Evolutionary conservation across 1,140 invertebrate species (phyloP).

Genomic region (Carposina sasakii): DNA sequence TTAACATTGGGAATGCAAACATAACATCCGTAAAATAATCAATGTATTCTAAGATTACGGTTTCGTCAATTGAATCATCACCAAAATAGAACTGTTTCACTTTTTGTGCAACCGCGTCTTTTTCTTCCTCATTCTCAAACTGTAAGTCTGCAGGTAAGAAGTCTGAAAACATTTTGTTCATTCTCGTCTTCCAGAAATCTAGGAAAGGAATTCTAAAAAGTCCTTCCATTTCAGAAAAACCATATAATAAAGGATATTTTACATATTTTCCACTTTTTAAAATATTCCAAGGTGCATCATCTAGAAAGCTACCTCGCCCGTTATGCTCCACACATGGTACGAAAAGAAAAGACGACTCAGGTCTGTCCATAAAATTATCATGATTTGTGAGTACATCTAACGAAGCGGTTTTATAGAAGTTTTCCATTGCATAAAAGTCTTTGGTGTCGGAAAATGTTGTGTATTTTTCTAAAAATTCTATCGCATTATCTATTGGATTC

Average conservation of each 20-base stretch:
- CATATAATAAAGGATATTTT: constrained; percentile 30
- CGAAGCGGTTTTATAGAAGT: constrained; percentile 29
- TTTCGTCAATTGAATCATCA: constrained; percentile 14
- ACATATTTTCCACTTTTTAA: constrained; percentile 27
- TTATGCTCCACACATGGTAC: constrained; percentile 34
- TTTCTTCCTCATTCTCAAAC: constrained; percentile 18
- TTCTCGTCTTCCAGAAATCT: constrained; percentile 23
- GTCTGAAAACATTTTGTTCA: constrained; percentile 27
- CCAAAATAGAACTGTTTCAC: constrained; percentile 30
- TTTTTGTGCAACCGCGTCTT: constrained; percentile 14
- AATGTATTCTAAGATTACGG: constrained; percentile 8
- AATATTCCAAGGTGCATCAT: constrained; percentile 27
- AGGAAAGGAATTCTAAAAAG: constrained; percentile 12
- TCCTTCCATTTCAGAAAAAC: constrained; percentile 34
- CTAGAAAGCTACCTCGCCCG: constrained; percentile 23
- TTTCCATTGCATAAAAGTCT: constrained; percentile 28
- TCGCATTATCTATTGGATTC: constrained; percentile 28
- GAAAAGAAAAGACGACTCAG: constrained; percentile 20
- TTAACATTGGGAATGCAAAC: constrained; percentile 9
- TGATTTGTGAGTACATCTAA: constrained; percentile 9
- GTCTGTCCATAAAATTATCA: constrained; percentile 7
- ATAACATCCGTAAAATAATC: constrained; percentile 9
- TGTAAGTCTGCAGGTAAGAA: constrained; percentile 25
- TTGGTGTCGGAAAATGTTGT: constrained; percentile 23
- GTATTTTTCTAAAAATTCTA: constrained; percentile 24